Base-by-base conservation (phyloP, 2,797 vertebrate species). In the Knipowitschia caucasica region DNA sequence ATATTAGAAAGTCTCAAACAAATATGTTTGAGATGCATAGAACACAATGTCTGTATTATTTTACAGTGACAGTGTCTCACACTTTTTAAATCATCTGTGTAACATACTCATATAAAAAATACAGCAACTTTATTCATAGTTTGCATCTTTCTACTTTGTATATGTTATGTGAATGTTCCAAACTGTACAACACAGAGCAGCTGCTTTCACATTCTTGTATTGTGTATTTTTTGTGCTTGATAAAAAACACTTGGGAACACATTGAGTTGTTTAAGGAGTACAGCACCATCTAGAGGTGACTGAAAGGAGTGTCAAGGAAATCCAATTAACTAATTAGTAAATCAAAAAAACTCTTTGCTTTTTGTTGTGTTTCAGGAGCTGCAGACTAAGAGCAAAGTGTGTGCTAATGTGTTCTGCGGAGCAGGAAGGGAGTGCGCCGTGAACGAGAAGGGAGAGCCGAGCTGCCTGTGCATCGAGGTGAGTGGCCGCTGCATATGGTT, bases 331-430 rank as follows among this genome's bases (percentile, higher is more conserved):
- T n/a, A n/a, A n/a, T n/a, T n/a, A n/a, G n/a, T 35, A 15, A 39
- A 39, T 10, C 36, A 20, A 39, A 39, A 20, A 24, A 43, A 43
- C 12, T 12, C 10, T 40, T 23, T n/a, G n/a, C 12, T 25, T 31
- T 60, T 49, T 31, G 23, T 7, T 34, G 60, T 67, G 66, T 71
- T 87, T 82, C 91, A 98, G 88, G 95, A 98, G 72, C 63, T 86
- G 36, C 92, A 90, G 75, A 99, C 94, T 87, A 99, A 99, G 75
- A 96, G 96, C 66, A 98, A 97, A 90, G 93, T 99, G 70, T 99
- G 97, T 40, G 97, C 97, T 82, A 99, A 99, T 51, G 97, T 99
- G 61, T 99, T 99, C 84, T 99, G 97, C 0, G 97, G 97, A 50
- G 97, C 97, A 0, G 97, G 97, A 24, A 89, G 97, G 54, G 97